Evolutionary conservation across 2,113 vertebrate species (phyloP), one percentile per base, ranked within the genome.

Genomic region (Engystomops pustulosus): DNA sequence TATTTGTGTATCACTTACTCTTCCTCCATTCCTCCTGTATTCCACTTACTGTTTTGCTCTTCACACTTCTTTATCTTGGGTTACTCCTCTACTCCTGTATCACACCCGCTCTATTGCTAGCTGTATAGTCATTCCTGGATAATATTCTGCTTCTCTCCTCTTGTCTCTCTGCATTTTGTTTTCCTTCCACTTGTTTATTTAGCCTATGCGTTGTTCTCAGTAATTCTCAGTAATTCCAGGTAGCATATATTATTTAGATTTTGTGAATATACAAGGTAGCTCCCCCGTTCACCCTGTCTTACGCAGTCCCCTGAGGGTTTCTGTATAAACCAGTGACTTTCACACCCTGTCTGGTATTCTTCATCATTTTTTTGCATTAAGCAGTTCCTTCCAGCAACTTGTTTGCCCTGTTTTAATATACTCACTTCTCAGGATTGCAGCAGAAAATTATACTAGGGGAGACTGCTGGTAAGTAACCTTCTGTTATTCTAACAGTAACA

Each of bases 351-450:
- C 81, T 83, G 53, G 17, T 47, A 74, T 65, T 47, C 81, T 53
- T 83, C 36, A 75, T 47, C 75, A 75, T 75, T 65, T 83, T n/a
- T 58, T 83, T 75, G 51, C 68, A 81, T 72, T 81, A 71, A 81
- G 47, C n/a, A 74, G 70, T 58, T 83, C 45, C 53, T 41, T 60
- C 60, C 10, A 36, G 34, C 27, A 74, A 82, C 68, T 44, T 74
- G 51, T 82, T 83, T 75, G 51, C 34, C 47, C 17, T 44, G 51
- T 75, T 32, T 74, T 45, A 45, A 72, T 44, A 69, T 72, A 12
- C 27, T 38, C 12, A 27, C 41, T 23, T 67, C 78, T 62, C 30
- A 17, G 25, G 60, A 25, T 41, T 68, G 41, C 41, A n/a, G 60
- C 41, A 51, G 36, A 68, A 62, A 47, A 67, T 11, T 68, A 47